These are phyloP conservation scores for Folsomia candida DNA, from an alignment of 2,888 invertebrate species.

Conservation along the genomic window DNA sequence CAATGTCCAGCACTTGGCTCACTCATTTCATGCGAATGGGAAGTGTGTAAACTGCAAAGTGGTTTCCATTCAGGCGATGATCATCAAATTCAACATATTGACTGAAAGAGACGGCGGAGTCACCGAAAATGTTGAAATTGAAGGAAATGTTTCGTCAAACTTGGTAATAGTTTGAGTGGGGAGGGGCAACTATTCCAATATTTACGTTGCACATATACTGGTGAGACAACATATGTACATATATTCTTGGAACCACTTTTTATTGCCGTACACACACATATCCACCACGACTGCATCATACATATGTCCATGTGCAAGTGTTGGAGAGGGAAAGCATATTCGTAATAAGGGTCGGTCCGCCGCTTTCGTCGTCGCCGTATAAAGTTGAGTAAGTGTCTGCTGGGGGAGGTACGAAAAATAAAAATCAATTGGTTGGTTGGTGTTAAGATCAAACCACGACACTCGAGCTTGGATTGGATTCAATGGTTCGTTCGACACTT, in stretches of 20 bases:
- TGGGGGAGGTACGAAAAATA: no score
- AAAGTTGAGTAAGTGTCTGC: no score
- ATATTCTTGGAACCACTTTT: no score
- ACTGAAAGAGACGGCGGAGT: not conserved
- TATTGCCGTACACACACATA: no score
- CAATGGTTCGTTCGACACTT: not conserved
- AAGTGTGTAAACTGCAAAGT: not conserved
- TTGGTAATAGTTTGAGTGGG: not conserved
- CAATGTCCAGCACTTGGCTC: not conserved
- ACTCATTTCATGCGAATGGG: not conserved
- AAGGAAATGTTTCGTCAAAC: not conserved
- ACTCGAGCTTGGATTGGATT: not conserved
- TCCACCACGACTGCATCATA: no score
- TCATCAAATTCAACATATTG: not conserved
- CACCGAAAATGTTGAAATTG: not conserved
- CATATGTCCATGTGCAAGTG: no score
- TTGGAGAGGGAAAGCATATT: not conserved
- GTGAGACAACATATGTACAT: not conserved
- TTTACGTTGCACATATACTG: not conserved
- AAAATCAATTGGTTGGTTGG: constrained; percentile 8
- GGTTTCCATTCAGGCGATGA: not conserved
- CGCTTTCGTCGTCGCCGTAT: no score
- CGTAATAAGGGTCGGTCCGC: no score
- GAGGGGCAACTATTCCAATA: not conserved
- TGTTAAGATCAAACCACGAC: not conserved